Base-by-base conservation (phyloP, 1,140 invertebrate genomes). In the Halesus radiatus region DNA sequence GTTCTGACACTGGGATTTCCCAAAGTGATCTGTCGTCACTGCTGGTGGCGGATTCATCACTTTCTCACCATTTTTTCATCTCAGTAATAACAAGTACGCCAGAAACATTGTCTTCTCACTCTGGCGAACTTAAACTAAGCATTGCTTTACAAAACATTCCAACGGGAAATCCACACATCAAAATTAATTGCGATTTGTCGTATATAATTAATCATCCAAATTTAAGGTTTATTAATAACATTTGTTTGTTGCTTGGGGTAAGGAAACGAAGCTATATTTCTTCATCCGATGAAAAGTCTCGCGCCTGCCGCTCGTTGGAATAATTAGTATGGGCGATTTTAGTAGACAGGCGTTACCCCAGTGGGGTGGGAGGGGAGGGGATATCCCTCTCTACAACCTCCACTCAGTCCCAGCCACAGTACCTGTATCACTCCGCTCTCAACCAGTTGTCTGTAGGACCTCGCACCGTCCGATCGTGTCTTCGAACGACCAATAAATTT, bases 261-360 rank as follows among this genome's bases (percentile, higher is more conserved):
- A 45, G 10, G 37, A 45, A 45, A 10, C 37, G 8, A 45, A 45
- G 37, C 37, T 45, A 13, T 45, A 45, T 60, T 60, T 60, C 18
- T 0, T 20, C 54, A 22, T 7, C 10, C 56, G 56, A 60, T 60
- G 56, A 60, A 60, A 60, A 60, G 56, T 60, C 18, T 23, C 56
- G 56, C 56, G 56, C 56, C 23, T 60, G 23, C 56, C 56, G 20
- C 56, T 20, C 56, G 56, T 60, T 60, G 56, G 56, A 60, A 60
- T 60, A 60, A 60, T 60, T 60, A 18, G 18, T 22, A 18, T 18
- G 56, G 56, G 56, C 20, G 20, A 23, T 45, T 60, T 22, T 18
- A 58, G 56, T 22, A 6, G 56, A 23, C 56, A 60, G 56, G 20
- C 56, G 56, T 60, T 18, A 60, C 56, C 56, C 56, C 56, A 18